Base-by-base conservation (phyloP, 37 sponge, comb jelly and placozoan species). In the Tethya wilhelma region DNA sequence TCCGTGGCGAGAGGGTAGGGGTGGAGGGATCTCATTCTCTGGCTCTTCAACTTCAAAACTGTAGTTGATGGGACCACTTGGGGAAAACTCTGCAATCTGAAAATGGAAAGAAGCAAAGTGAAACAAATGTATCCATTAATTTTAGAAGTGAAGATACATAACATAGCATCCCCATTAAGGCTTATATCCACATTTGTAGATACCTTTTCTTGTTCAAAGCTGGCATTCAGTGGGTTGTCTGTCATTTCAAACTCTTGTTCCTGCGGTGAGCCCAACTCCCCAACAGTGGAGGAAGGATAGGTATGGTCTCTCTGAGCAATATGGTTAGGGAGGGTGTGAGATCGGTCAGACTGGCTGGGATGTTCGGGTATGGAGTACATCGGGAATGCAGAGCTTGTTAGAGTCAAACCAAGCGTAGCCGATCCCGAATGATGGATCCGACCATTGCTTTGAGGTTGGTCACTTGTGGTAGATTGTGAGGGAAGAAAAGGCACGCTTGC, bases 361-460 rank as follows among this genome's bases (percentile, higher is more conserved):
- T 81, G 36, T 32, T 72, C 82, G 7, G 59, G 44, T 23, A 71
- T 81, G 23, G 82, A 63, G 37, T 70, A 81, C 20, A 77, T 28
- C 1, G 65, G 59, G 28, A 26, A 73, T n/a, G n/a, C n/a, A n/a
- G n/a, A n/a, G n/a, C n/a, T n/a, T n/a, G n/a, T n/a, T n/a, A n/a
- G n/a, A n/a, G n/a, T n/a, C n/a, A n/a, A n/a, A n/a, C n/a, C n/a
- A n/a, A 49, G 53, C 9, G 53, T 49, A 19, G 53, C 53, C 14
- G 53, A 49, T 49, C 53, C 53, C 53, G 14, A 49, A 14, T 14
- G 53, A 49, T 49, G 53, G 14, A 14, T 14, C 9, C 53, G 53
- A 49, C 53, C 53, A 49, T 9, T 14, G 14, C 14, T 19, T 9
- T 9, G 14, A 14, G 53, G 14, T 14, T 49, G 53, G 14, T n/a